Conservation (phyloP, 2,888 invertebrate genomes). For the Agrilus cyanescens region DNA sequence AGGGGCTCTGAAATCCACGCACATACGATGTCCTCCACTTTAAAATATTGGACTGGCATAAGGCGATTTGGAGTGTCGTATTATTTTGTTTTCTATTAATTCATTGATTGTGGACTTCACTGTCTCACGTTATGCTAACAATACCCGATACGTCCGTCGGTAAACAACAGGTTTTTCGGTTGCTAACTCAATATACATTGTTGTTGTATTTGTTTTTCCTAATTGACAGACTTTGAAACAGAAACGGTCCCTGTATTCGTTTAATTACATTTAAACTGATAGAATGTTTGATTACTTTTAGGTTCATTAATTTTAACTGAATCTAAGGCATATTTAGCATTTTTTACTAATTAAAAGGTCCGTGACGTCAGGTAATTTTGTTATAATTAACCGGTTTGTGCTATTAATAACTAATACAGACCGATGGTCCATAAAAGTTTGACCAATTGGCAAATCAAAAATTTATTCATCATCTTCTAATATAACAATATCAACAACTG, state of each 20-base stretch:
- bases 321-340: not conserved
- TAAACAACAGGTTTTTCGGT: slow-evolving; percentile 5
- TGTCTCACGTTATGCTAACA: not conserved
- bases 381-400: not conserved
- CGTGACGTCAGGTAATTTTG: not conserved
- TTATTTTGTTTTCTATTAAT: slow-evolving; percentile 1
- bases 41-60: slow-evolving; percentile 4
- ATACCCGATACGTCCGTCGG: slow-evolving; percentile 1
- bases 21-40: slow-evolving; percentile 1
- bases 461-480: slow-evolving; percentile 2
- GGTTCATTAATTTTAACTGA: not conserved
- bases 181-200: slow-evolving; percentile 2
- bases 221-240: slow-evolving; percentile 2
- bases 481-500: not conserved
- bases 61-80: not conserved
- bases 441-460: slow-evolving; percentile 5
- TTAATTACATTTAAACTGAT: slow-evolving; percentile 1
- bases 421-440: slow-evolving; percentile 3
- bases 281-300: not conserved
- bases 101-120: not conserved
- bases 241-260: slow-evolving; percentile 6
- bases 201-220: slow-evolving; percentile 5
- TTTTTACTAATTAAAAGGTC: not conserved
- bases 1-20: slow-evolving; percentile 2
- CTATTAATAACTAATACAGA: not conserved